Conservation (phyloP, 2,113 vertebrate genomes). For the Benitochromis conjunctus region DNA sequence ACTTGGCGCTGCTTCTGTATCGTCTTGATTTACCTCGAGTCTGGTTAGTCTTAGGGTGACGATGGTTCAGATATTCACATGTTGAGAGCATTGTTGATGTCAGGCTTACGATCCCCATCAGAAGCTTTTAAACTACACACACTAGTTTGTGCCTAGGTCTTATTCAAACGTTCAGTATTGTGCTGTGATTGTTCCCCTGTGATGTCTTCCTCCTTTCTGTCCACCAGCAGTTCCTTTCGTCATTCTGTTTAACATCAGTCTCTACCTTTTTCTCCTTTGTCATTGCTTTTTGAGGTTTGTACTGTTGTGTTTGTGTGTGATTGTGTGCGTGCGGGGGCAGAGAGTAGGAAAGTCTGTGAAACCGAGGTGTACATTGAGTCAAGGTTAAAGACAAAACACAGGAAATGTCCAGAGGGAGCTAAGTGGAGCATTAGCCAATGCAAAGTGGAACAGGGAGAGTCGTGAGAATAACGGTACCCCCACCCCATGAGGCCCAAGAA, state of each 20-base stretch:
- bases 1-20: not conserved
- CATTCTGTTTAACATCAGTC: conserved; percentile 4
- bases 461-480: conserved; percentile 13
- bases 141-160: not conserved
- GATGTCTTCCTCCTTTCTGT: not conserved
- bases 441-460: conserved; percentile 61
- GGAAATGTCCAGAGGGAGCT: not conserved
- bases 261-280: conserved; percentile 1
- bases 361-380: not conserved
- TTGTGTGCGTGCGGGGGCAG: not conserved
- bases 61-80: not conserved
- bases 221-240: not conserved
- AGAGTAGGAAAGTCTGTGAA: not conserved
- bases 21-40: not conserved
- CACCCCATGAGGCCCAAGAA: conserved; percentile 17
- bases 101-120: not conserved
- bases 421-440: conserved; percentile 50
- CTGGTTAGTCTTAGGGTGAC: not conserved
- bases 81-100: not conserved
- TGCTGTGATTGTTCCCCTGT: not conserved
- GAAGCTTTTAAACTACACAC: not conserved
- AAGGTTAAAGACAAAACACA: conserved; percentile 25
- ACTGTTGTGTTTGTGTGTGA: not conserved
- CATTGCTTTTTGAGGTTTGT: conserved; percentile 17
- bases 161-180: not conserved